These are phyloP conservation scores for Lophura nycthemera DNA, from an alignment of 2,113 vertebrate genomes.

Conservation along the genomic window DNA sequence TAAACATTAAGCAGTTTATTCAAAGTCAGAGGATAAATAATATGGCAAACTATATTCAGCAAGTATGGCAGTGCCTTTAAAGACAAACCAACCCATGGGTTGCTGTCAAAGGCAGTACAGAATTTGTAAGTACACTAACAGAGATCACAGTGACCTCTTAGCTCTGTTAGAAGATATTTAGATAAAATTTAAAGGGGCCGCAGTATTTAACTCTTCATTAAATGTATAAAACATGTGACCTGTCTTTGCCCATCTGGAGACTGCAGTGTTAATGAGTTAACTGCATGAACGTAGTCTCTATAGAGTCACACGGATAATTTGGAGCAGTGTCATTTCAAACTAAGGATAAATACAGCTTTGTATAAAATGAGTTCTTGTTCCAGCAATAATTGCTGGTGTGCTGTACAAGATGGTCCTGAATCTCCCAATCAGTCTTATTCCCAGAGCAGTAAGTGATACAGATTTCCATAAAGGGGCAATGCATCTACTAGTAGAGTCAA, in stretches of 20 bases:
- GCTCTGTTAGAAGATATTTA: slow-evolving; percentile 54
- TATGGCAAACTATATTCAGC: background rate
- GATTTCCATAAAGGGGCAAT: slow-evolving; percentile 34
- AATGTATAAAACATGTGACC: background rate
- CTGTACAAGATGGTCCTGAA: slow-evolving; percentile 33
- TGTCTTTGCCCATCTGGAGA: slow-evolving; percentile 34
- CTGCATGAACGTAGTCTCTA: slow-evolving; percentile 43
- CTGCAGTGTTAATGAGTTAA: slow-evolving; percentile 56
- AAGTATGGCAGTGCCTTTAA: background rate
- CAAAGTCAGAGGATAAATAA: background rate
- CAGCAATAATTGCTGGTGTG: slow-evolving; percentile 27
- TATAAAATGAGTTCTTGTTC: slow-evolving; percentile 41
- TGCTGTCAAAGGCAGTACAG: background rate
- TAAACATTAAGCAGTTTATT: background rate
- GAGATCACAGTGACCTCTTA: slow-evolving; percentile 12
- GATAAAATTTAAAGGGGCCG: slow-evolving; percentile 23
- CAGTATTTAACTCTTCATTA: slow-evolving; percentile 33
- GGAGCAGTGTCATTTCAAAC: slow-evolving; percentile 24
- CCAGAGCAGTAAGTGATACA: background rate
- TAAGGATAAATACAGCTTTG: slow-evolving; percentile 61
- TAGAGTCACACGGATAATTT: slow-evolving; percentile 44
- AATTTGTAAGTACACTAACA: background rate
- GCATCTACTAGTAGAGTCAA: background rate
- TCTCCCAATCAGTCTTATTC: slow-evolving; percentile 38
- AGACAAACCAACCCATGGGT: background rate